Evolutionary conservation across 2,113 vertebrate genomes (phyloP), one percentile per base, ranked within the genome.

Genomic region (Rostratula benghalensis): DNA sequence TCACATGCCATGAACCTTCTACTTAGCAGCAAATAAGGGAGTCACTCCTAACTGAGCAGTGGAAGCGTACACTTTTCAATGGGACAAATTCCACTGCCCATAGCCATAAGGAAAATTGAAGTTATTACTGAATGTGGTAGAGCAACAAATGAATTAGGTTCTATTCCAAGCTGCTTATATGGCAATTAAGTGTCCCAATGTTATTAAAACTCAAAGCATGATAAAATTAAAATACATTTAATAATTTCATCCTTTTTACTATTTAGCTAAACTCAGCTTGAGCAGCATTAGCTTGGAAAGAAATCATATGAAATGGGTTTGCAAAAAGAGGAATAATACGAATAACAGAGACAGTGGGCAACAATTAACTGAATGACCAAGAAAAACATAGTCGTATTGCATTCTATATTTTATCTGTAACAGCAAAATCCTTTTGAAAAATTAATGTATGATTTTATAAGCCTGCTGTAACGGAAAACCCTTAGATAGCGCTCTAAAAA

Each of bases 281-380:
- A 73, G 74, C 65, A 71, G 77, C 41, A 27, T 31, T 17, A 82
- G 57, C 75, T 89, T 86, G 89, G 89, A 94, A 86, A 78, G 60
- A 51, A 95, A 85, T 67, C 39, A 8, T 67, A 48, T 24, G 31
- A 71, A 95, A 89, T 50, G 27, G 27, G 45, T 39, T 87, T 68
- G 41, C 41, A 76, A 82, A 83, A 91, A 81, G 86, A 96, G 90
- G 73, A 93, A 93, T 75, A 92, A 64, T 81, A 21, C 43, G 79
- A 86, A 46, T 68, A 77, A 77, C 28, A 95, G 51, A 63, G 65
- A 57, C 14, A 74, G 28, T 11, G 33, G 71, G 69, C 65, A 71
- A 75, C 86, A 76, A 82, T 75, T 67, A 89, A 83, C 63, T 56
- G 74, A 79, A 69, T 56, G 68, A 78, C 77, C 57, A 39, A 87